Percentiles rank a stretch among this genome's conserved stretches.
Evolutionary conservation across 1,140 invertebrate species (phyloP).

Genomic region (Diplogasteroides magnus): DNA sequence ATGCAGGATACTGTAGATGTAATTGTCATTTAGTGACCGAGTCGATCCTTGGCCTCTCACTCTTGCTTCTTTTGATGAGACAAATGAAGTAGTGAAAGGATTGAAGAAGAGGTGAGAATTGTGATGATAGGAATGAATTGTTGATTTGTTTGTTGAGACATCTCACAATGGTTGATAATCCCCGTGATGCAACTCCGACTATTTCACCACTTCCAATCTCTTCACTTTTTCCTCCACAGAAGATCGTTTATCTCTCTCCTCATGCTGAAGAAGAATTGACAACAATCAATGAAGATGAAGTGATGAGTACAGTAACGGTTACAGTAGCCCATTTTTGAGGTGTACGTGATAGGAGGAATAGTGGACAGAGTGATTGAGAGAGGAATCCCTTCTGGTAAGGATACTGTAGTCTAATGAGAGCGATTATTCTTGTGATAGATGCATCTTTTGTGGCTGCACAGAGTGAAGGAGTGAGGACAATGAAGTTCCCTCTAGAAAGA

Average conservation of each 20-base stretch:
- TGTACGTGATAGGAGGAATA: constrained; percentile 41
- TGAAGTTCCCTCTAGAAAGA: constrained; percentile 34
- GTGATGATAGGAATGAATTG: not conserved
- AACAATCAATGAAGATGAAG: not conserved
- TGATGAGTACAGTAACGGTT: not conserved
- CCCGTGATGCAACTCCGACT: no score
- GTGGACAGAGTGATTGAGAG: constrained; percentile 37
- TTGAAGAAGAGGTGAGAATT: not conserved
- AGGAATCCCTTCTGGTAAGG: no score
- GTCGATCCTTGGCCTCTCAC: not conserved
- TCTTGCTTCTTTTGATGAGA: not conserved
- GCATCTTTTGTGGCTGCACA: constrained; percentile 33
- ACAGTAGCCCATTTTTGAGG: not conserved
- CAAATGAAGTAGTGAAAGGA: not conserved
- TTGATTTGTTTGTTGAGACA: no score
- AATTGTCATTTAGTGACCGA: not conserved
- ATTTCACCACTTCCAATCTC: no score
- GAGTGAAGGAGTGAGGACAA: constrained; percentile 18
- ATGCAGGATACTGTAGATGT: not conserved
- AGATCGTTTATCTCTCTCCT: not conserved
- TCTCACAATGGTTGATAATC: no score
- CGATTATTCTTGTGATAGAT: no score
- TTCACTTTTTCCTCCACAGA: not conserved
- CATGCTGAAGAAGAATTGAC: not conserved
- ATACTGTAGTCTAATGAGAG: no score